A percentile compares a stretch with the other conserved stretches of the same genome.
Conservation (phyloP, 2,113 vertebrate genomes). For the Pachypanchax playfairii region DNA sequence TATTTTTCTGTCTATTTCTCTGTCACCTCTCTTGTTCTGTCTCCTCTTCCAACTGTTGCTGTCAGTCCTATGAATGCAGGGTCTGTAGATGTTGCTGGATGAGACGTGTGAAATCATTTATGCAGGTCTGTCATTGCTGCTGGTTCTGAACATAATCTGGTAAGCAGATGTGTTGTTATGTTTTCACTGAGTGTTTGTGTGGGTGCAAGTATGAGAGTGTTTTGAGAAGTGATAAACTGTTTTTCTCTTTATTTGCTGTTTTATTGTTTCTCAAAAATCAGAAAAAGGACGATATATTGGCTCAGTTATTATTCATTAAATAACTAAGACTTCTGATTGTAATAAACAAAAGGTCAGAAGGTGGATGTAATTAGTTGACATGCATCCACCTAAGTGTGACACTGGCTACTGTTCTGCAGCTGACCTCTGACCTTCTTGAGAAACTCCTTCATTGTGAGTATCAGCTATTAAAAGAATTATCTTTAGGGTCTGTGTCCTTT, state of each 20-base stretch:
- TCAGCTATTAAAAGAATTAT: slow-evolving; percentile 4
- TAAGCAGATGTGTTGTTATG: slow-evolving; percentile 43
- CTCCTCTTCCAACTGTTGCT: slow-evolving; percentile 31
- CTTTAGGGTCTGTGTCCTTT: background rate
- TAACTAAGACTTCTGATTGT: too few relatives aligned
- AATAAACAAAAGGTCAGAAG: too few relatives aligned
- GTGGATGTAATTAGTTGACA: too few relatives aligned
- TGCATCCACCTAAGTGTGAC: too few relatives aligned
- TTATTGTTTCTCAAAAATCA: background rate
- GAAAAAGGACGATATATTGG: background rate
- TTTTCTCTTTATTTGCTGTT: slow-evolving; percentile 10
- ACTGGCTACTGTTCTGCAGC: background rate
- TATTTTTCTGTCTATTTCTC: slow-evolving; percentile 17
- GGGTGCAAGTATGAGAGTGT: slow-evolving; percentile 46
- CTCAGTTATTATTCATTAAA: background rate
- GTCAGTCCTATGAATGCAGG: slow-evolving; percentile 30
- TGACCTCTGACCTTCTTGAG: slow-evolving; percentile 16
- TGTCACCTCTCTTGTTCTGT: slow-evolving; percentile 20
- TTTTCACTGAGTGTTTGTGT: slow-evolving; percentile 24
- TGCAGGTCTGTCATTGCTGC: slow-evolving; percentile 24
- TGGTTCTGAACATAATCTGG: slow-evolving; percentile 19
- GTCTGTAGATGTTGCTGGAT: slow-evolving; percentile 13
- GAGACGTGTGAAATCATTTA: slow-evolving; percentile 38
- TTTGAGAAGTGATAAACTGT: slow-evolving; percentile 40
- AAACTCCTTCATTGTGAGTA: background rate